phyloP scores from a whole-genome alignment of 2,113 vertebrate species.

The Phyllostomus hastatus region DNA sequence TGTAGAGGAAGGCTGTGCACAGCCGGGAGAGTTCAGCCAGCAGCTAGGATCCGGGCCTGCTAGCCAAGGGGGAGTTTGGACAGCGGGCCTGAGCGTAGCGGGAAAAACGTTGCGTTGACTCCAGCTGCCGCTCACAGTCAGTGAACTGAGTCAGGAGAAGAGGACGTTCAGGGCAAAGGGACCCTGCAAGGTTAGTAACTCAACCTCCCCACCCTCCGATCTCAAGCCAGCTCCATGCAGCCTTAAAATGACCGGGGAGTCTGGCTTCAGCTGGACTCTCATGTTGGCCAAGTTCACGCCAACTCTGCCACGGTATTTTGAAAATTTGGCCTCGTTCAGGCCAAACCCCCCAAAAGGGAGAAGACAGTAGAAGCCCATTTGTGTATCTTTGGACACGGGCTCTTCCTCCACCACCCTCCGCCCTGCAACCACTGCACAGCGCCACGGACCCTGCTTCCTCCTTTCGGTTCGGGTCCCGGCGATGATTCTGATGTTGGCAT shows the following conservation, averaged over 20 bases:
- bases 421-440: not conserved
- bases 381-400: not conserved
- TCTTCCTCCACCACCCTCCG: not conserved
- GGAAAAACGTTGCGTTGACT: not conserved
- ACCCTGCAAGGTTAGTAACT: not conserved
- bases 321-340: not conserved
- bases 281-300: not conserved
- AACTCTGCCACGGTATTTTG: slow-evolving; percentile 5
- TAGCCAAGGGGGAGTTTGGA: not conserved
- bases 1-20: not conserved
- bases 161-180: not conserved
- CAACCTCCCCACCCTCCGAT: too few species aligned
- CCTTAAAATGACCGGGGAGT: not conserved
- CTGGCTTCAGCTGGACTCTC: not conserved
- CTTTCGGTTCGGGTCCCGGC: not conserved
- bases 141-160: not conserved
- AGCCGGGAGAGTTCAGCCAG: not conserved
- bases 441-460: not conserved
- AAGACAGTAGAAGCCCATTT: not conserved
- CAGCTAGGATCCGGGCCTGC: not conserved
- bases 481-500: not conserved
- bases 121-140: not conserved
- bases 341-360: not conserved
- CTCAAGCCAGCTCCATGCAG: not conserved
- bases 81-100: not conserved